Base-by-base conservation (phyloP, 2,888 invertebrate genomes). In the Galerucella nymphaeae region DNA sequence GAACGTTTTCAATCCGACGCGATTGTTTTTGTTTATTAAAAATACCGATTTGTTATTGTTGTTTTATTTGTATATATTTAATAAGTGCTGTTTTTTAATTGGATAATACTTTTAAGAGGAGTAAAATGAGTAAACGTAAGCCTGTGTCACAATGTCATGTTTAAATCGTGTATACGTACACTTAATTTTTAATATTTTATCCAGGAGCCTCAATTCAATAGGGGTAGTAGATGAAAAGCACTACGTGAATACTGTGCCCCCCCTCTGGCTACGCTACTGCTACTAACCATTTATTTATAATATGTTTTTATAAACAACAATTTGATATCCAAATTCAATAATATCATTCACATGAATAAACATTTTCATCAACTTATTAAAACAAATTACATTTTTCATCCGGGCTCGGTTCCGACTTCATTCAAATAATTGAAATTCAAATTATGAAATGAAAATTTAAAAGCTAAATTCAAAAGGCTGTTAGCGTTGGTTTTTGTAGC, bases 401-500 rank as follows among this genome's bases (percentile, higher is more conserved):
- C 53, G 10, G 16, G 16, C 53, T 18, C 48, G 4, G 48, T n/a
- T n/a, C n/a, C 48, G 30, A 30, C 30, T 30, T 30, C 18, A 68
- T 30, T 30, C 23, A 64, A 70, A 70, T 70, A 48, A 70, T 63
- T 64, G 50, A 67, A 67, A 67, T 23, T 42, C 59, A 61, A 30
- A 62, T 63, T 42, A 20, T 70, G 57, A 18, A 53, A 53, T 70
- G 63, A 70, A 70, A 63, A 63, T 63, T 42, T 73, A 65, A 72
- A 77, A 75, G 73, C 74, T 72, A 66, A 71, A 77, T 66, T 74
- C 75, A 70, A 76, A 75, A 70, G 66, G 76, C 75, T 73, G 76
- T 76, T 70, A 73, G 71, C 65, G 78, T 76, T 74, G 78, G 77
- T 75, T 81, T 79, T 79, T 76, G 61, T 77, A 78, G 79, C 78